Base-by-base conservation (phyloP, 1,140 invertebrate genomes). In the Lordiphosa clarofinis region DNA sequence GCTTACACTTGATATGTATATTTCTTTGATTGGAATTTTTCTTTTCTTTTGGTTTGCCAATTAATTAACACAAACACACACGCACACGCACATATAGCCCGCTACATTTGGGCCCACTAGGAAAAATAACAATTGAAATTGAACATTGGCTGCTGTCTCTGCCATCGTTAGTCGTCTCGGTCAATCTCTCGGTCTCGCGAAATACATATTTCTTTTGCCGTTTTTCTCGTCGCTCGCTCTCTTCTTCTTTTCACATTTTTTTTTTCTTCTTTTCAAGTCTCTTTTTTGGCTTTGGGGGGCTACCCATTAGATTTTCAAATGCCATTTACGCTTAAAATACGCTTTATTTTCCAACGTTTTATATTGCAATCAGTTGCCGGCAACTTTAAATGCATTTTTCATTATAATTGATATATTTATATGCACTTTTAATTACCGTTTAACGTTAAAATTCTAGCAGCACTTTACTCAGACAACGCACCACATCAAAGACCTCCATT, bases 401-500 rank as follows among this genome's bases (percentile, higher is more conserved):
- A 31, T 64, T 12, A 35, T 57, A 73, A 19, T 56, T 70, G 70
- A 36, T 58, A 50, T 58, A 86, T 72, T 86, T 42, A 73, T 73
- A 72, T 76, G 10, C 63, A 79, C 71, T 79, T 66, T 79, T 64
- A 58, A 46, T 78, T 86, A 87, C 82, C 87, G 74, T 86, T 88
- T 82, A 79, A 84, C 67, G 70, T 46, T 70, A 87, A 73, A 88
- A 58, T 81, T 86, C 71, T 69, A 67, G 84, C 81, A 87, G 65
- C 87, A 79, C 72, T 68, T 67, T 75, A 70, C 64, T 31, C 61
- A 74, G 72, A 84, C 70, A 86, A 88, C 87, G 84, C 84, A 87
- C 84, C 73, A 87, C 76, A 86, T 73, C 74, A 87, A 84, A 73
- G 78, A 84, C 87, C 87, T 87, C 87, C 87, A 89, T 89, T 89